Evolutionary conservation across 2,888 invertebrate genomes (phyloP), one percentile per base, ranked within the genome.

Genomic region (Euclidia mi): DNA sequence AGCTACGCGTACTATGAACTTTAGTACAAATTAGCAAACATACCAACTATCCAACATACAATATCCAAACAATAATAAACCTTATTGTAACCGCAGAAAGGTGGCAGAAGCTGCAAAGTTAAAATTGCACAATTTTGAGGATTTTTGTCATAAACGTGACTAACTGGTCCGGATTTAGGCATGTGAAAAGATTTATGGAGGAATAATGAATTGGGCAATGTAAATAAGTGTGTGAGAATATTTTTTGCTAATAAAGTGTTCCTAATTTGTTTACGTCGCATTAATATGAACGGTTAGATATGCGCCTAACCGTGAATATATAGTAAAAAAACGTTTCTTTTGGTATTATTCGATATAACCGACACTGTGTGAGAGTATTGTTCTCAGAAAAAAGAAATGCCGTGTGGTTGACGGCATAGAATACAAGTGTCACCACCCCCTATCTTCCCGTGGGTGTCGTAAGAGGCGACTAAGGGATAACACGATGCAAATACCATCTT

Each of bases 1-100:
- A 74, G 88, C 85, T 91, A 91, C 89, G 91, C 88, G 89, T 80
- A 72, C 79, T 71, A 67, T 80, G 71, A 79, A 81, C 81, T 84
- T 81, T 70, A 81, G 76, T 82, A 81, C 80, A 81, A 82, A 85
- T 82, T 78, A 79, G 76, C 70, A 71, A 62, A 61, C 66, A 72
- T 12, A 65, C 69, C 46, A 73, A 48, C 15, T 55, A 63, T 53
- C 49, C 3, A 31, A 32, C 2, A 7, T 42, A 49, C 17, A 11
- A 41, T 40, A 41, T 43, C 2, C 43, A 12, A 68, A 20, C 18
- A 32, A 68, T 67, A 69, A 28, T 38, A 1, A 62, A 68, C 74
- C 67, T 61, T 83, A 75, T 53, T 0, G 0, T 32, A 2, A 47
- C 0, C 20, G 0, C 0, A 11, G 61, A 76, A 60, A 62, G 49